These are phyloP conservation scores for Drepana arcuata DNA, from an alignment of 1,140 invertebrate species.

Conservation along the genomic window DNA sequence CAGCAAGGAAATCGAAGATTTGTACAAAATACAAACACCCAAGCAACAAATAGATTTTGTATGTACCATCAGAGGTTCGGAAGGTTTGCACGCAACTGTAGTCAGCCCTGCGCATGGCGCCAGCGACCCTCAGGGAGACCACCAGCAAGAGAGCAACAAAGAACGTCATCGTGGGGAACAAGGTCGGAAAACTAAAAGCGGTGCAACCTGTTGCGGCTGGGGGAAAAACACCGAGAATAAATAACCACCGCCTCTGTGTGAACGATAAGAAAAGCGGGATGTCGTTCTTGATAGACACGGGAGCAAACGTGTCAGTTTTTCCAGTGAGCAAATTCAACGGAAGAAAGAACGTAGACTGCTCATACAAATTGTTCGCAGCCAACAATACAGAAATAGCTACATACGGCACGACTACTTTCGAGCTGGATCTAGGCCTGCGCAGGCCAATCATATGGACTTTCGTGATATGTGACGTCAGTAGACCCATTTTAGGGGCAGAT, in stretches of 20 bases:
- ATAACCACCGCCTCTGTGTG: neutral
- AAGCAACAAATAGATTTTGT: too few species aligned
- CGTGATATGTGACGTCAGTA: conserved; percentile 34
- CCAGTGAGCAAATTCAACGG: conserved; percentile 1
- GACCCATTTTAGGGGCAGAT: conserved; percentile 50
- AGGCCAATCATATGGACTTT: conserved; percentile 42
- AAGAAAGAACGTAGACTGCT: neutral
- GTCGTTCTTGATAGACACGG: conserved; percentile 18
- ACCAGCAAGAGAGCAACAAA: too few species aligned
- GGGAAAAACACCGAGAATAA: too few species aligned
- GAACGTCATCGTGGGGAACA: too few species aligned
- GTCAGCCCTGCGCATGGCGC: too few species aligned
- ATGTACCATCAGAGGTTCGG: too few species aligned
- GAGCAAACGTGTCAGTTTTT: conserved; percentile 14
- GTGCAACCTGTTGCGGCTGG: neutral
- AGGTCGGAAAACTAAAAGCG: neutral
- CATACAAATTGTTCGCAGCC: conserved; percentile 19
- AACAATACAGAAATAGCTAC: conserved; percentile 30
- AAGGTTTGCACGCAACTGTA: too few species aligned
- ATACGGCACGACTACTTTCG: conserved; percentile 25
- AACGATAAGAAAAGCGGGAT: neutral
- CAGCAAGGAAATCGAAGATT: too few species aligned
- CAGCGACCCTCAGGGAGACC: too few species aligned
- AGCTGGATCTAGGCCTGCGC: conserved; percentile 24
- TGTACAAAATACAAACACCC: too few species aligned